These are phyloP conservation scores for Dryomyza anilis DNA, from an alignment of 2,888 invertebrate genomes.

Conservation along the genomic window DNA sequence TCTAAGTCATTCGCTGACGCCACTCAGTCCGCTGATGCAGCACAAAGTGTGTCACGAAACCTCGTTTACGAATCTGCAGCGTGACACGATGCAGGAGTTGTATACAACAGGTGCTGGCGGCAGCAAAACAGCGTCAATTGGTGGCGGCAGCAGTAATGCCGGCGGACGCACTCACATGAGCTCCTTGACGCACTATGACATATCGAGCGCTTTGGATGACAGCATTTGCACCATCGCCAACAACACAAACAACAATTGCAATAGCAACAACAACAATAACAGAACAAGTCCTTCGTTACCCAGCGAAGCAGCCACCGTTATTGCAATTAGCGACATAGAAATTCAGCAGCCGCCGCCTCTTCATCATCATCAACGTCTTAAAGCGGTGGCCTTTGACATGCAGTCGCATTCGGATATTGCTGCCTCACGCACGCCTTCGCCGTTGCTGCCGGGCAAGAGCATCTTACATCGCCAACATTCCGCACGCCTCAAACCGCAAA, in stretches of 20 bases:
- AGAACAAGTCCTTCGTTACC: slow-evolving; percentile 55
- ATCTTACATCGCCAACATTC: slow-evolving; percentile 52
- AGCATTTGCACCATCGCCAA: slow-evolving; percentile 50
- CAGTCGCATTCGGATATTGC: too few relatives aligned
- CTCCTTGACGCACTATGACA: slow-evolving; percentile 61
- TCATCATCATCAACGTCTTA: slow-evolving; percentile 39
- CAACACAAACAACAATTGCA: too few relatives aligned
- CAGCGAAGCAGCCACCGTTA: slow-evolving; percentile 55
- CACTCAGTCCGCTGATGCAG: slow-evolving; percentile 63
- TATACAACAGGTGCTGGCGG: slow-evolving; percentile 42
- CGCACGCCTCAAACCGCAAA: slow-evolving; percentile 46
- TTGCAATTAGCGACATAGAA: too few relatives aligned
- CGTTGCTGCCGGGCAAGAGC: slow-evolving; percentile 41
- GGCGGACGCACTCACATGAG: slow-evolving; percentile 60
- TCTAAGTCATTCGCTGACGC: slow-evolving; percentile 53
- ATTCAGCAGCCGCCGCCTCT: slow-evolving; percentile 29
- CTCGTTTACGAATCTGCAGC: slow-evolving; percentile 74
- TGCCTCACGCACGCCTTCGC: slow-evolving; percentile 35
- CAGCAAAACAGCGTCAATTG: slow-evolving; percentile 57
- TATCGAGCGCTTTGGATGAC: slow-evolving; percentile 59
- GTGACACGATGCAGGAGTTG: slow-evolving; percentile 56
- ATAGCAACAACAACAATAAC: too few relatives aligned
- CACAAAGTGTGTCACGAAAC: slow-evolving; percentile 74
- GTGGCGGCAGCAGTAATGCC: slow-evolving; percentile 58
- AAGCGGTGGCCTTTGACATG: slow-evolving; percentile 59